Conservation (phyloP, 2,888 invertebrate genomes). For the Bibio marci region DNA sequence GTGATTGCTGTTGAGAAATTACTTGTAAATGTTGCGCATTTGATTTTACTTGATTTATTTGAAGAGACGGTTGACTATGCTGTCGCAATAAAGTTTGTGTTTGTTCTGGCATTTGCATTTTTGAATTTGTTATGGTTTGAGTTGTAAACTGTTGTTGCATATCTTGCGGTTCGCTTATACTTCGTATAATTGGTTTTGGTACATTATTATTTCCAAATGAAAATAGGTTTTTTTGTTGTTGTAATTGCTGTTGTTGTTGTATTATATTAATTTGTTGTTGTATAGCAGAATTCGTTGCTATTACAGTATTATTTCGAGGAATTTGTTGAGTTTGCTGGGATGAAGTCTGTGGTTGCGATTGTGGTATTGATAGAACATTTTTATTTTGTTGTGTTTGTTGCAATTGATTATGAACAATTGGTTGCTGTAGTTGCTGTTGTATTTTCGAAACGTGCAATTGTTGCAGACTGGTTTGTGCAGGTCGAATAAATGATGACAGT, state of each 20-base stretch:
- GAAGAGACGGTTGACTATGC: conserved; percentile 6
- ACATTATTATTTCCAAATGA: background rate
- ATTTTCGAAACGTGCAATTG: conserved; percentile 17
- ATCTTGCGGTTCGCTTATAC: conserved; percentile 7
- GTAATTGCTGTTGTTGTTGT: conserved; percentile 6
- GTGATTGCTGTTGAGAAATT: conserved; percentile 3
- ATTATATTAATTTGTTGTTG: conserved; percentile 4
- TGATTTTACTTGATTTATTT: background rate
- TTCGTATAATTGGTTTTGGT: background rate
- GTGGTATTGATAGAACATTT: background rate
- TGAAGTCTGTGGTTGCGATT: background rate
- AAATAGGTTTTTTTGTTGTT: conserved; percentile 1
- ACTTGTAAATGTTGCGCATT: background rate
- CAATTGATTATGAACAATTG: background rate
- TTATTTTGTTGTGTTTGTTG: background rate
- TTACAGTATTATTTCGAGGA: conserved; percentile 1
- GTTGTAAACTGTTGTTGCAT: conserved; percentile 13
- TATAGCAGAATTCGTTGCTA: conserved; percentile 3
- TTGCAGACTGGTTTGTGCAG: conserved; percentile 21
- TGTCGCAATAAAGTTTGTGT: conserved; percentile 1
- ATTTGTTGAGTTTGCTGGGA: conserved; percentile 5
- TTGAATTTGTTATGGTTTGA: conserved; percentile 12
- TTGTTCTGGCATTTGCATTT: conserved; percentile 12
- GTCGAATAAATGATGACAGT: background rate
- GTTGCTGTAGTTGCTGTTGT: conserved; percentile 16